These are phyloP conservation scores for Chrysocyon brachyurus DNA, from an alignment of 2,797 vertebrate genomes.

Conservation along the genomic window DNA sequence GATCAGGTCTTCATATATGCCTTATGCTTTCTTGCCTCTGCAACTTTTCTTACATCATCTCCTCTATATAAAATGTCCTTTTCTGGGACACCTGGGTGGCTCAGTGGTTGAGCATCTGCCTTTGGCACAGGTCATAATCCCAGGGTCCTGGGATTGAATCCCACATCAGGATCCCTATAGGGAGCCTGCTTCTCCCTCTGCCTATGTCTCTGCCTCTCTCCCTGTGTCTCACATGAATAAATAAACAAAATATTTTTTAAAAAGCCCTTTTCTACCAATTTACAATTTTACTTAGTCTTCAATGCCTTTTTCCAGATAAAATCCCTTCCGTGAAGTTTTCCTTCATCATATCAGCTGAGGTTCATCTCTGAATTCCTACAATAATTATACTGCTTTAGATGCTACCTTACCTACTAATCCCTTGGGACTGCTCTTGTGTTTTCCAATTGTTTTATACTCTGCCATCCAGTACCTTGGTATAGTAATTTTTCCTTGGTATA, in stretches of 20 bases:
- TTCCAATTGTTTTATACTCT: constrained; percentile 50
- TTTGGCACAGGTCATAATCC: too few species aligned
- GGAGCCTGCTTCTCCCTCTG: too few species aligned
- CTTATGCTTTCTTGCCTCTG: constrained; percentile 12
- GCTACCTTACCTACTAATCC: neutral
- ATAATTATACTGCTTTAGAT: neutral
- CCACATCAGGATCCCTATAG: too few species aligned
- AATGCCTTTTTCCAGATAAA: neutral
- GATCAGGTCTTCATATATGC: neutral
- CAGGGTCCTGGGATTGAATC: too few species aligned
- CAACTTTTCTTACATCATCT: neutral
- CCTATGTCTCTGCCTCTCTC: too few species aligned
- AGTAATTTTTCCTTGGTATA: neutral
- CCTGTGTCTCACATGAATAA: too few species aligned
- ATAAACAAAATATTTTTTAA: neutral
- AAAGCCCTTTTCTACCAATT: neutral
- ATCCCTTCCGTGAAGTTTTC: neutral
- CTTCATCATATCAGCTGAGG: neutral
- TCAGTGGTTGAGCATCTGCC: too few species aligned
- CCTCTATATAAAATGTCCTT: neutral
- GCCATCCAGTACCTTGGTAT: neutral
- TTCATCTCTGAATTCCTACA: neutral
- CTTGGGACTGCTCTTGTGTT: neutral
- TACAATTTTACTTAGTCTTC: neutral
- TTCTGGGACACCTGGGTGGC: neutral